A percentile compares a stretch with the other conserved stretches of the same genome.
Evolutionary conservation across 2,113 vertebrate species (phyloP).

Genomic region (Nestor notabilis): DNA sequence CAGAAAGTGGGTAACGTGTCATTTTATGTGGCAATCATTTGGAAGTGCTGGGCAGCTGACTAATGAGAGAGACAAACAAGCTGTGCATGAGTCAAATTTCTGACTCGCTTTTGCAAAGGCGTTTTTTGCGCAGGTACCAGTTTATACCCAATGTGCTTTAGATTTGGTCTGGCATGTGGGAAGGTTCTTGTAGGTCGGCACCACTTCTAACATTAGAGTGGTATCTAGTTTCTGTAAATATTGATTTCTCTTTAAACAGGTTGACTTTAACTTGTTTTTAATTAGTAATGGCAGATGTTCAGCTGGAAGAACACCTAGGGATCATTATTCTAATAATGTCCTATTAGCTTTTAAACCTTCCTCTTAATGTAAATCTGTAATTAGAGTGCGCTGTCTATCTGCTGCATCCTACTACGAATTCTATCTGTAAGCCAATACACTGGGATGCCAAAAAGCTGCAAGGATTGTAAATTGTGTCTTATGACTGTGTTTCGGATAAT

Average conservation of each 20-base stretch:
- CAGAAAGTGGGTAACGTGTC: conserved; percentile 1
- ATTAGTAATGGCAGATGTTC: conserved; percentile 74
- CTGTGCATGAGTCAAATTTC: neutral
- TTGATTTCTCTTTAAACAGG: conserved; percentile 47
- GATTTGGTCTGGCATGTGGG: neutral
- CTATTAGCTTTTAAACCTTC: conserved; percentile 66
- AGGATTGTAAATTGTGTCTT: conserved; percentile 41
- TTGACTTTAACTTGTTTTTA: conserved; percentile 68
- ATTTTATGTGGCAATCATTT: neutral
- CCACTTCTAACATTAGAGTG: neutral
- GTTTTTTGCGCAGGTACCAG: fast-evolving
- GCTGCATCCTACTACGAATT: conserved; percentile 29
- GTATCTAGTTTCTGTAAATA: conserved; percentile 60
- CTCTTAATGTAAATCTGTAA: conserved; percentile 64
- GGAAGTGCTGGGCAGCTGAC: conserved; percentile 11
- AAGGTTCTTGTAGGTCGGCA: neutral
- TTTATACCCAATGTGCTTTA: neutral
- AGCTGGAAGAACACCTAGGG: conserved; percentile 62
- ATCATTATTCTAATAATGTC: conserved; percentile 68
- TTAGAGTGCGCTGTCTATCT: conserved; percentile 42
- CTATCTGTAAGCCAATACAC: conserved; percentile 1
- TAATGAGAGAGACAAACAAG: conserved; percentile 1
- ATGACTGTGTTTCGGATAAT: conserved; percentile 1
- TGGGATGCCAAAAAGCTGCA: conserved; percentile 26
- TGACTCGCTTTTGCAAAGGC: neutral